phyloP scores from a whole-genome alignment of 2,888 invertebrate species.

The Parthenolecanium corni region DNA sequence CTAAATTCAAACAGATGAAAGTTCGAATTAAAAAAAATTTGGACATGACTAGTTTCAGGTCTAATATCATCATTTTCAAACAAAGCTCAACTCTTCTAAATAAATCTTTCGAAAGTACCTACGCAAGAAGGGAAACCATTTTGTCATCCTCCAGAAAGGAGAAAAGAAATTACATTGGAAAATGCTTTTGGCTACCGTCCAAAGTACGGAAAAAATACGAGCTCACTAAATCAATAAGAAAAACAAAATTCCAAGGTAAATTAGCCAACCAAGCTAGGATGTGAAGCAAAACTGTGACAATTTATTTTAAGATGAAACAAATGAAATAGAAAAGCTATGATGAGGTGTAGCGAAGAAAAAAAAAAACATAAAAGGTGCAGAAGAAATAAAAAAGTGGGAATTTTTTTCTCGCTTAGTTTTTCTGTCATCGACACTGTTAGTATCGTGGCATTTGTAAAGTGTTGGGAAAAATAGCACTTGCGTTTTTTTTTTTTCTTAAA shows the following conservation, averaged over 20 bases:
- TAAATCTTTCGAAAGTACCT: too few species aligned
- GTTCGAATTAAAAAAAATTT: too few species aligned
- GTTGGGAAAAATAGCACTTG: background rate
- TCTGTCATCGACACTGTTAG: background rate
- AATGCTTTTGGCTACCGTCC: background rate
- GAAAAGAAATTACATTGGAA: too few species aligned
- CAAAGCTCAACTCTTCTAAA: too few species aligned
- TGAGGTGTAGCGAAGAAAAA: too few species aligned
- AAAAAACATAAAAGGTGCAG: too few species aligned
- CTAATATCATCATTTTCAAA: too few species aligned
- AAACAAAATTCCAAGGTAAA: constrained; percentile 16
- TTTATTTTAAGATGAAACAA: background rate
- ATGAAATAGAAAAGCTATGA: background rate
- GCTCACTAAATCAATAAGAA: constrained; percentile 3
- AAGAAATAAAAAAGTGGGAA: too few species aligned
- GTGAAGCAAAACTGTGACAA: background rate
- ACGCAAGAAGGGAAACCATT: too few species aligned
- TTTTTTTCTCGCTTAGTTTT: background rate
- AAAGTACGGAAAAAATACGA: background rate
- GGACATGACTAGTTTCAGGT: too few species aligned
- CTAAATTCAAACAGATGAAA: too few species aligned
- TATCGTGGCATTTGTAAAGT: background rate
- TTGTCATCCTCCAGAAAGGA: too few species aligned
- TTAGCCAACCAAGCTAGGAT: background rate
- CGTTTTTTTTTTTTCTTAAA: background rate